phyloP scores from a whole-genome alignment of 2,888 invertebrate genomes.

The Chloromyia formosa region DNA sequence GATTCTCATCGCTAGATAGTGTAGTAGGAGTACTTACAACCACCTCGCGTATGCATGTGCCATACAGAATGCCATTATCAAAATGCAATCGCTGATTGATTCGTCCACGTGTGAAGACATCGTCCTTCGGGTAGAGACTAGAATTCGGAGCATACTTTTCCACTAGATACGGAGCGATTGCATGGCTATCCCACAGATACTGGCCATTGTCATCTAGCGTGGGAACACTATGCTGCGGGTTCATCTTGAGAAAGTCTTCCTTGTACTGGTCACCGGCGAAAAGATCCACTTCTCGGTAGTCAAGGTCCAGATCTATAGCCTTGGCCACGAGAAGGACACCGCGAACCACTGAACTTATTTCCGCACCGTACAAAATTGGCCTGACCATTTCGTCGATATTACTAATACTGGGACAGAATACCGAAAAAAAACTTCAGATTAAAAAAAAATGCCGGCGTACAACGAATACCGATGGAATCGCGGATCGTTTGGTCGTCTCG shows the following conservation, averaged over 20 bases:
- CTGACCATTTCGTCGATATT: slow-evolving; percentile 51
- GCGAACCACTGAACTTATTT: slow-evolving; percentile 56
- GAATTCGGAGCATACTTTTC: slow-evolving; percentile 46
- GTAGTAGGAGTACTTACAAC: slow-evolving; percentile 29
- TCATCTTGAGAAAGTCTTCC: slow-evolving; percentile 41
- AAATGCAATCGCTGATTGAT: slow-evolving; percentile 48
- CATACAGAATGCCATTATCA: slow-evolving; percentile 42
- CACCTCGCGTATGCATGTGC: background rate
- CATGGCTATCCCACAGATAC: slow-evolving; percentile 47
- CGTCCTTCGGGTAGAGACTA: slow-evolving; percentile 45
- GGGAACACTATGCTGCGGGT: slow-evolving; percentile 50
- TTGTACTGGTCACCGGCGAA: slow-evolving; percentile 51
- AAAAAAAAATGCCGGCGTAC: too few species aligned
- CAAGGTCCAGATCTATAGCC: slow-evolving; percentile 53
- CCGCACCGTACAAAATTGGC: slow-evolving; percentile 55
- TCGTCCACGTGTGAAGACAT: slow-evolving; percentile 41
- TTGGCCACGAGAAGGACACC: slow-evolving; percentile 55
- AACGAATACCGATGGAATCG: too few species aligned
- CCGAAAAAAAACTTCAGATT: too few species aligned
- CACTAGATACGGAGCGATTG: slow-evolving; percentile 46
- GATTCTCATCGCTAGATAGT: background rate
- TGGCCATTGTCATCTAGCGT: slow-evolving; percentile 43
- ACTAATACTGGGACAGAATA: too few species aligned
- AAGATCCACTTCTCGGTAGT: slow-evolving; percentile 53
- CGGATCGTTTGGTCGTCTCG: too few species aligned